phyloP scores from a whole-genome alignment of 2,797 vertebrate species.

The Arctocebus calabarensis region DNA sequence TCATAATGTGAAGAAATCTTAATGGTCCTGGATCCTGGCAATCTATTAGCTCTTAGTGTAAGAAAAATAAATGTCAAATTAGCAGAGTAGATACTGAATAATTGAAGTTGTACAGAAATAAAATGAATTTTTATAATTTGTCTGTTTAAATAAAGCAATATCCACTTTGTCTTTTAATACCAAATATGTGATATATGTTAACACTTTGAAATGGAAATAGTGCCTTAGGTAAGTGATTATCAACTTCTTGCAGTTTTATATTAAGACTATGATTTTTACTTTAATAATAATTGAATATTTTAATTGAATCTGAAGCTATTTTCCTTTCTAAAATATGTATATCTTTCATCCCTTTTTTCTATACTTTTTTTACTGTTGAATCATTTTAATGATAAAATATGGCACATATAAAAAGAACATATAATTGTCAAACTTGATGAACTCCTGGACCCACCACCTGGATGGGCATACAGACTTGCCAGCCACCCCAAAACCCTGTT shows the following conservation, averaged over 20 bases:
- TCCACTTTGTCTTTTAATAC: slow-evolving; percentile 82
- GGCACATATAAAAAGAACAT: neutral
- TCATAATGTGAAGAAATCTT: neutral
- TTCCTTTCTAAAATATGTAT: slow-evolving; percentile 83
- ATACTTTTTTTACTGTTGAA: neutral
- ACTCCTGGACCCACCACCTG: too few species aligned
- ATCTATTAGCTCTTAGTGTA: neutral
- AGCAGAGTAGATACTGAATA: slow-evolving; percentile 28
- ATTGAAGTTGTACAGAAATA: slow-evolving; percentile 57
- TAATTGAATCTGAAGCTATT: slow-evolving; percentile 85
- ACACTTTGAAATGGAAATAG: slow-evolving; percentile 81
- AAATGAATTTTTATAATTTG: slow-evolving; percentile 78
- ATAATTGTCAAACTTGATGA: neutral
- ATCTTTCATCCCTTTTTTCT: slow-evolving; percentile 71
- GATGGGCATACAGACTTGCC: too few species aligned
- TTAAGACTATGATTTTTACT: slow-evolving; percentile 87
- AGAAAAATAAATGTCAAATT: neutral
- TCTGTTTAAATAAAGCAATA: slow-evolving; percentile 76
- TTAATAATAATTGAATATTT: slow-evolving; percentile 87
- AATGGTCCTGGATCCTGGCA: neutral
- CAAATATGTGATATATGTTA: slow-evolving; percentile 79
- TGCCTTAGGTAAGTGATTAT: slow-evolving; percentile 84
- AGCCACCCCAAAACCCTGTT: too few species aligned
- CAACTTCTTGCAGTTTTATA: slow-evolving; percentile 84
- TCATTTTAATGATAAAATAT: neutral